Percentiles rank a stretch among this genome's conserved stretches.
Conservation (phyloP, 2,797 vertebrate species). For the Falco peregrinus region DNA sequence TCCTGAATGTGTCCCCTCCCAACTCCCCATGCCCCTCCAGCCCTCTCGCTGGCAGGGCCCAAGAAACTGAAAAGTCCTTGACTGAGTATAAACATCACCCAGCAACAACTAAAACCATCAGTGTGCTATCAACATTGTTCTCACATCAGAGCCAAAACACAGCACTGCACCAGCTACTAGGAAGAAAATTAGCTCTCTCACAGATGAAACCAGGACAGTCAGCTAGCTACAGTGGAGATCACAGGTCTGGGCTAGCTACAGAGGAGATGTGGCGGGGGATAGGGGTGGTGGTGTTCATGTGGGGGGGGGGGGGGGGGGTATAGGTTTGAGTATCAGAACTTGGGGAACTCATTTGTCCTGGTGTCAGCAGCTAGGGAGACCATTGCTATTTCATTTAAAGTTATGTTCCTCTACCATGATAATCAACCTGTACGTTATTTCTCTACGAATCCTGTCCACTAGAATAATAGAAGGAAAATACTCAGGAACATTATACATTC, state of each 20-base stretch:
- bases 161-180: too few species aligned
- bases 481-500: background rate
- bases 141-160: too few species aligned
- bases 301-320: accelerated
- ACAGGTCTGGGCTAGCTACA: too few species aligned
- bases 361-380: background rate
- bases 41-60: too few species aligned
- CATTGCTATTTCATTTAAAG: background rate
- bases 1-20: too few species aligned
- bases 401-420: background rate
- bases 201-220: too few species aligned
- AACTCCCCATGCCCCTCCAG: too few species aligned
- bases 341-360: background rate
- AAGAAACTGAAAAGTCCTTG: too few species aligned
- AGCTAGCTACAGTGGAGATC: background rate
- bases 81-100: too few species aligned
- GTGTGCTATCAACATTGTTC: too few species aligned
- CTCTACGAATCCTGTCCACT: background rate
- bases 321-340: background rate
- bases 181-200: too few species aligned
- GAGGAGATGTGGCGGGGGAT: background rate
- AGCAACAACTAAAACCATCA: too few species aligned
- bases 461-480: background rate
- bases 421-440: background rate
- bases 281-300: background rate